Evolutionary conservation across 2,113 vertebrate genomes (phyloP).

Genomic region (Phocoena sinus): DNA sequence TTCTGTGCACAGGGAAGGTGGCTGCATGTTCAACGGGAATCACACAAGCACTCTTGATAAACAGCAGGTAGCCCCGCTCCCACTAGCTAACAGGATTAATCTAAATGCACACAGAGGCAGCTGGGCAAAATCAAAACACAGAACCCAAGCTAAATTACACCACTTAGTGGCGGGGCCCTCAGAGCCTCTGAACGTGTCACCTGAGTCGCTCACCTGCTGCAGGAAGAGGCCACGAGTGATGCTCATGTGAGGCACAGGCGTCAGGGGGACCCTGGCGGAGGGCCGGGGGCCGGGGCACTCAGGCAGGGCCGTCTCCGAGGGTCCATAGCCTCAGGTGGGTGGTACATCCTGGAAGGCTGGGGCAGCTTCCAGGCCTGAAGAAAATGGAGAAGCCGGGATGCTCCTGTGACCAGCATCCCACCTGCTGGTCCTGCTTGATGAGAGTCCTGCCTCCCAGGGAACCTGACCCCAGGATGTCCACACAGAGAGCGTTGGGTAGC

Average conservation of each 20-base stretch:
- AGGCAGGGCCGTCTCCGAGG: background rate
- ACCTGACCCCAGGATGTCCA: background rate
- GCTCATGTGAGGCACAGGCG: accelerated
- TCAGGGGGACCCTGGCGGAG: background rate
- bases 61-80: slow-evolving; percentile 64
- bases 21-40: slow-evolving; percentile 65
- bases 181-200: background rate
- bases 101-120: slow-evolving; percentile 73
- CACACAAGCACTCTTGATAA: slow-evolving; percentile 71
- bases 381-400: background rate
- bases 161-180: slow-evolving; percentile 24
- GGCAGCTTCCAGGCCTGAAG: background rate
- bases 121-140: slow-evolving; percentile 77
- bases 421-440: background rate
- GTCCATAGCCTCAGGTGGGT: background rate
- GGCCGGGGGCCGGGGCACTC: accelerated
- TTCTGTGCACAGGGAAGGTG: background rate
- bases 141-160: slow-evolving; percentile 54
- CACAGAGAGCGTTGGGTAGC: background rate
- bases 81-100: slow-evolving; percentile 76
- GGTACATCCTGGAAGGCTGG: too few species aligned
- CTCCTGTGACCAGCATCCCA: background rate
- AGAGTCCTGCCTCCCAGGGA: background rate
- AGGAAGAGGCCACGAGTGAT: background rate
- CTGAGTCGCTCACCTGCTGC: background rate